Base-by-base conservation (phyloP, 2,797 vertebrate species). In the Rhadinocentrus ornatus region DNA sequence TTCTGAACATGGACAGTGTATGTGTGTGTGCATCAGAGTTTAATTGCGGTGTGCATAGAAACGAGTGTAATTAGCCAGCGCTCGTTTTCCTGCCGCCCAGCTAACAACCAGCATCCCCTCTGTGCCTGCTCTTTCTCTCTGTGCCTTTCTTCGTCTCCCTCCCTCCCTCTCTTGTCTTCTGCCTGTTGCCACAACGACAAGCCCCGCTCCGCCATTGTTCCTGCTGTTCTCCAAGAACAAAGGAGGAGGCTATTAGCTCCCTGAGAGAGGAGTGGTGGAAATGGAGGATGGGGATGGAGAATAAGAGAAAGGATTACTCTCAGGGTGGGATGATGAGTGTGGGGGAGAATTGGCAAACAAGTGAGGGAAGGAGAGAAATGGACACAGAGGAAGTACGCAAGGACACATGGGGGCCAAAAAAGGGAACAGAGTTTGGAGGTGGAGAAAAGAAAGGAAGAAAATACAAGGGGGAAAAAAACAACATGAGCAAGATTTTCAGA, bases 231-330 rank as follows among this genome's bases (percentile, higher is more conserved):
- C 90, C 85, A 90, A 93, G 93, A 93, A 93, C 92, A 94, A 94
- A 94, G 88, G 91, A 93, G 86, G 86, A 91, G 89, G 91, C 92
- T 94, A 94, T 94, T 93, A 91, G 89, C 89, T 91, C 87, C 81
- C 88, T 69, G 79, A 86, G 88, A 90, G 86, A 86, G 82, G 85
- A 88, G 89, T 86, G 83, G 79, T 85, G 80, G 91, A 92, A 91
- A 89, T 88, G 77, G 90, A 88, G 87, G 85, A 87, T 81, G 78
- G 69, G 79, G 77, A 82, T 78, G 69, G 85, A 83, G 78, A 75
- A 39, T 48, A 81, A 82, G 80, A 73, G 73, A 88, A 81, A 80
- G 83, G 74, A 90, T 76, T 67, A 86, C 88, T 88, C 86, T 84
- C 78, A 88, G 83, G 85, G 78, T 85, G 82, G 82, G 74, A 84